A percentile compares a stretch with the other conserved stretches of the same genome.
These are phyloP conservation scores for Actenoides lindsayi DNA, from an alignment of 2,113 vertebrate genomes.

Conservation along the genomic window DNA sequence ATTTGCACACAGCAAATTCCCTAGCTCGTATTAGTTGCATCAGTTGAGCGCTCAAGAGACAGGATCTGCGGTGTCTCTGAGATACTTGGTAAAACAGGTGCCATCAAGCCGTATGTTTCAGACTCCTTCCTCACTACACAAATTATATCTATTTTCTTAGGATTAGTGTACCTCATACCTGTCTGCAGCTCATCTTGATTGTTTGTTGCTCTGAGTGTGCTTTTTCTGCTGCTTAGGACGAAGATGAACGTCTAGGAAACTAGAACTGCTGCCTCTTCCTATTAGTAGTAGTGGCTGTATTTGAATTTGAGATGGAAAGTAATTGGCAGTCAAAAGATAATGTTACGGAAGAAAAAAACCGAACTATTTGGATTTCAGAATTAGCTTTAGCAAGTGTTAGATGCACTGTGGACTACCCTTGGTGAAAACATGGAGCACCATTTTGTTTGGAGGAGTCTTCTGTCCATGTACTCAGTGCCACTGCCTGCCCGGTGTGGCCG, in stretches of 20 bases:
- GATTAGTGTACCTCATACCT: not conserved
- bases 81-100: not conserved
- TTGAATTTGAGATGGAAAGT: not conserved
- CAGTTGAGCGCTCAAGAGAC: not conserved
- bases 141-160: not conserved
- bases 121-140: not conserved
- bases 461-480: rapidly evolving
- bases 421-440: not conserved
- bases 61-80: not conserved
- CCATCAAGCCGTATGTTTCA: not conserved
- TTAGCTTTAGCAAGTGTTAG: not conserved
- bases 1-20: not conserved
- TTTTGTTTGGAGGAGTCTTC: not conserved
- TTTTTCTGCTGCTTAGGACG: not conserved
- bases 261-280: not conserved
- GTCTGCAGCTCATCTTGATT: not conserved
- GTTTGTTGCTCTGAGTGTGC: not conserved
- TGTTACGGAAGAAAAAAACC: not conserved
- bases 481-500: not conserved
- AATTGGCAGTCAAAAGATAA: not conserved
- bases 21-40: not conserved
- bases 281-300: not conserved
- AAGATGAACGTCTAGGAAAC: not conserved
- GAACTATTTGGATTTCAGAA: not conserved
- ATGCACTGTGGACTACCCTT: not conserved